Evolutionary conservation across 2,797 vertebrate species (phyloP).

Genomic region (Xenopus petersii): DNA sequence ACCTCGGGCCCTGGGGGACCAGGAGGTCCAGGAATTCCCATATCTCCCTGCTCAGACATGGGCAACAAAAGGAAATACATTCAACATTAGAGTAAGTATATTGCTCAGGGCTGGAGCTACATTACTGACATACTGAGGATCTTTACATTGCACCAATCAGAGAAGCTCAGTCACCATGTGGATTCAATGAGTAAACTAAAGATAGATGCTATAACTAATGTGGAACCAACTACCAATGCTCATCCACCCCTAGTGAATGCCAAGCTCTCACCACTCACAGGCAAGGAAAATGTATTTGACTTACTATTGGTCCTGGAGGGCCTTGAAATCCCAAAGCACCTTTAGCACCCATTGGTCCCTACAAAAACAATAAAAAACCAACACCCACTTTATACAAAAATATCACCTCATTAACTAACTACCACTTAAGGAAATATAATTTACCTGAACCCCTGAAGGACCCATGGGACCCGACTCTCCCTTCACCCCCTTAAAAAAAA

Average conservation of each 20-base stretch:
- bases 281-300: background rate
- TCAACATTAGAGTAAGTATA: background rate
- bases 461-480: constrained; percentile 71
- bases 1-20: constrained; percentile 33
- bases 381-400: background rate
- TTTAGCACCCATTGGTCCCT: constrained; percentile 74
- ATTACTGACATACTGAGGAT: no score
- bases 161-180: no score
- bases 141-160: no score
- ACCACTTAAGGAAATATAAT: no score
- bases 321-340: constrained; percentile 73
- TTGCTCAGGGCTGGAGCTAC: no score
- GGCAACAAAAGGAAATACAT: background rate
- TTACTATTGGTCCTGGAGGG: constrained; percentile 66
- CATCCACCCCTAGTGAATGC: background rate
- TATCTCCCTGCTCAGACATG: constrained; percentile 13
- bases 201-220: no score
- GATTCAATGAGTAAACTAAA: no score
- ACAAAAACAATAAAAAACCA: background rate
- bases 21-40: constrained; percentile 13
- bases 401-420: no score
- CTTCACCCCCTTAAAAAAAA: constrained; percentile 65
- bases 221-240: no score
- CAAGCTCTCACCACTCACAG: background rate
- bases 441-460: constrained; percentile 56